Percentiles rank a stretch among this genome's conserved stretches.
Evolutionary conservation across 2,888 invertebrate genomes (phyloP).

Genomic region (Drosophila affinis): DNA sequence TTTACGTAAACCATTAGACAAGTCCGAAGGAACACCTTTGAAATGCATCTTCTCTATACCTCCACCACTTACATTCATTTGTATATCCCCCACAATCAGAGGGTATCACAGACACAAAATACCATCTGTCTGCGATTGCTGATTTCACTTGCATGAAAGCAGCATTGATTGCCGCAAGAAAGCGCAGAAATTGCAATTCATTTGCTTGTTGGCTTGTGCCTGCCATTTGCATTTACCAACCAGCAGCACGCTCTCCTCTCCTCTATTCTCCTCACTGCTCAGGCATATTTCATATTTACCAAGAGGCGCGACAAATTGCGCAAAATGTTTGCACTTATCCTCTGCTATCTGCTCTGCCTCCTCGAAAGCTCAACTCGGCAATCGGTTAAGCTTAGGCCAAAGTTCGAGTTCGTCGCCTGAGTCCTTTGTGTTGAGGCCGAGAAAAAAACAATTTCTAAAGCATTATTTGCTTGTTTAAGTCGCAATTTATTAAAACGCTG

Average conservation of each 20-base stretch:
- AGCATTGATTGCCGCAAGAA: slow-evolving; percentile 35
- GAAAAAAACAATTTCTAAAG: slow-evolving; percentile 43
- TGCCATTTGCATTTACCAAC: slow-evolving; percentile 8
- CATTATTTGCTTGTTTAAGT: slow-evolving; percentile 41
- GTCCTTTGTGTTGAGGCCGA: slow-evolving; percentile 67
- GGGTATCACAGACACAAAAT: slow-evolving; percentile 15
- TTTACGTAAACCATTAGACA: no score
- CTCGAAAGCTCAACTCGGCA: slow-evolving; percentile 5
- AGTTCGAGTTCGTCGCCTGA: slow-evolving; percentile 63
- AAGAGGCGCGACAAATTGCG: slow-evolving; percentile 65
- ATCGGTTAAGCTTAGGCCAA: neutral
- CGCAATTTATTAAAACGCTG: slow-evolving; percentile 65
- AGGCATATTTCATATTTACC: no score
- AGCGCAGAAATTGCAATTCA: slow-evolving; percentile 72
- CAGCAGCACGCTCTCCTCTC: neutral
- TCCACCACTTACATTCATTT: neutral
- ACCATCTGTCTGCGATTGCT: slow-evolving; percentile 34
- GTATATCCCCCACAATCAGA: neutral
- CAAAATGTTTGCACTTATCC: slow-evolving; percentile 65
- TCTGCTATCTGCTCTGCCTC: slow-evolving; percentile 39
- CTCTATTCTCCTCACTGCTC: neutral
- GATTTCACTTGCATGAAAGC: slow-evolving; percentile 49
- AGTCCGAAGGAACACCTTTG: no score
- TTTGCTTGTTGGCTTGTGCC: slow-evolving; percentile 53
- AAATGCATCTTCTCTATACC: neutral